Base-by-base conservation (phyloP, 1,140 invertebrate species). In the Mya arenaria region DNA sequence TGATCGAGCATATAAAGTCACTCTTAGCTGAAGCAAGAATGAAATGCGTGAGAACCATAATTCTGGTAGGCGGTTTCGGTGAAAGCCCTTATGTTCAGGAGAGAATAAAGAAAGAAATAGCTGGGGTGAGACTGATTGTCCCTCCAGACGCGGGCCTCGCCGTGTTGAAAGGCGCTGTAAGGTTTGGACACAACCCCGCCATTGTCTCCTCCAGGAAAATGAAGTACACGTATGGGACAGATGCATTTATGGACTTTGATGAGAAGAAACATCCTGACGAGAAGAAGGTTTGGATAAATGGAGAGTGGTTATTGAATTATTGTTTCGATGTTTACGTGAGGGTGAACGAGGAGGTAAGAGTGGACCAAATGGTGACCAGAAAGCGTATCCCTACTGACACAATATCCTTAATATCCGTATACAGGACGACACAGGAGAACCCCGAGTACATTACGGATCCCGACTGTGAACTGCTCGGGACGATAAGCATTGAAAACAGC, bases 41-140 rank as follows among this genome's bases (percentile, higher is more conserved):
- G 1, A 30, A 8, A 36, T 56, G 56, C 0, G 71, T 73, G 23
- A 1, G 72, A 4, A 69, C 32, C 30, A 83, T 85, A 36, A 32
- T 85, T 19, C 79, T 85, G 71, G 84, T 85, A 32, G 84, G 84
- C 55, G 84, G 82, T 5, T 85, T 85, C 30, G 79, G 81, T 1
- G 84, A 85, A 60, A 80, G 75, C 1, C 71, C 52, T 1, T 74
- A 83, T n/a, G 39, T 85, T 1, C 84, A 81, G 41, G 39, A 80
- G 0, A 41, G 15, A 19, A 48, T 85, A 13, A 73, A 77, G 25
- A 32, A 56, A 25, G 44, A 25, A 30, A 81, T 84, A 44, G 58
- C 75, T 17, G 10, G 79, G 15, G 41, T 39, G 23, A 48, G 55
- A 25, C 19, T 85, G 30, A 80, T 85, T 13, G 62, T 84, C 28